Evolutionary conservation across 1,140 invertebrate species (phyloP).

Genomic region (Conus betulinus): DNA sequence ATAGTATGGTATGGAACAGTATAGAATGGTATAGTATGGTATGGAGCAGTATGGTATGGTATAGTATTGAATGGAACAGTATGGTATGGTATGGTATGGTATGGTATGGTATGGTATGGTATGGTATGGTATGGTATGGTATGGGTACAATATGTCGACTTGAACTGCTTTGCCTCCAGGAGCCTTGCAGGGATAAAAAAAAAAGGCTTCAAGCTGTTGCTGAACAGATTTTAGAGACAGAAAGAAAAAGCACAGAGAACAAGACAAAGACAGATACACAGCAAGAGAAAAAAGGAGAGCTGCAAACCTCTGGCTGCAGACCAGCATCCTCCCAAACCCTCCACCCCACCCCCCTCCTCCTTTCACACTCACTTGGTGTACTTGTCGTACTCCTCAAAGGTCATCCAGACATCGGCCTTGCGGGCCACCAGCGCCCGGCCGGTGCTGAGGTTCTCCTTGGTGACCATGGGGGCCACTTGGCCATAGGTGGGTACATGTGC

Average conservation of each 20-base stretch:
- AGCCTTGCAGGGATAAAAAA: too few relatives aligned
- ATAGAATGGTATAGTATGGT: too few relatives aligned
- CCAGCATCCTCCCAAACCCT: not conserved
- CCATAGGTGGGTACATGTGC: slow-evolving; percentile 55
- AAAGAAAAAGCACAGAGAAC: not conserved
- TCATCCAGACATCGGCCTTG: slow-evolving; percentile 71
- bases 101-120: too few relatives aligned
- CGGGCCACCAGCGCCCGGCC: slow-evolving; percentile 66
- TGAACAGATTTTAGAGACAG: too few relatives aligned
- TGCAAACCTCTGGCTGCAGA: not conserved
- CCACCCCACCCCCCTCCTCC: not conserved
- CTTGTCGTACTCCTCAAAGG: slow-evolving; percentile 72
- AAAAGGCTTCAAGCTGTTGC: not conserved
- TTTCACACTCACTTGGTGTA: slow-evolving; percentile 68
- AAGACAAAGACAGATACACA: not conserved
- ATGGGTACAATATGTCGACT: too few relatives aligned
- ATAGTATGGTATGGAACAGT: too few relatives aligned
- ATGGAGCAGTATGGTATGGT: too few relatives aligned
- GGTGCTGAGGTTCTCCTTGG: slow-evolving; percentile 66
- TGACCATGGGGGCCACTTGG: slow-evolving; percentile 48
- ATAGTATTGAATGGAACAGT: too few relatives aligned
- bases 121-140: too few relatives aligned
- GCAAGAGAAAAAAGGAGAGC: not conserved
- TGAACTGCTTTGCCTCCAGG: too few relatives aligned
- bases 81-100: too few relatives aligned